These are phyloP conservation scores for Barypeithes pellucidus DNA, from an alignment of 2,888 invertebrate genomes.

Conservation along the genomic window DNA sequence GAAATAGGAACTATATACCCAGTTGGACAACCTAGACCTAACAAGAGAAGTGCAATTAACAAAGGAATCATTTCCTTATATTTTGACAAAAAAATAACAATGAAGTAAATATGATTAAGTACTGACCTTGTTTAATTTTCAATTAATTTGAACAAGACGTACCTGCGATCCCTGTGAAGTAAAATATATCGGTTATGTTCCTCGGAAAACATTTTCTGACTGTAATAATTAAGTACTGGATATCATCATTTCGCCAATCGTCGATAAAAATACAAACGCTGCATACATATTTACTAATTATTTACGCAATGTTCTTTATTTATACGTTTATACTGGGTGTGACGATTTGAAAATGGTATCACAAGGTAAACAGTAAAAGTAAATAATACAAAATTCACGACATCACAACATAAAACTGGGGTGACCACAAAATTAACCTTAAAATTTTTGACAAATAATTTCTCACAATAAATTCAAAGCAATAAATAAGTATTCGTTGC, in stretches of 20 bases:
- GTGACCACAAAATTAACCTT: neutral
- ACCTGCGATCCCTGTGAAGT: conserved; percentile 47
- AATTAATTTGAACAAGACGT: conserved; percentile 19
- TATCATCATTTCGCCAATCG: conserved; percentile 13
- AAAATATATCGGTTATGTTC: conserved; percentile 47
- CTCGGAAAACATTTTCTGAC: conserved; percentile 46
- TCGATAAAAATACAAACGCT: conserved; percentile 11
- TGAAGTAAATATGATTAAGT: neutral
- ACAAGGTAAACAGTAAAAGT: neutral
- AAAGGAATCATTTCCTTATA: too few species aligned
- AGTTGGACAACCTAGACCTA: too few species aligned
- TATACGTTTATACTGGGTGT: conserved; percentile 17
- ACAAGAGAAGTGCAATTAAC: too few species aligned
- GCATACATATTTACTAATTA: conserved; percentile 30
- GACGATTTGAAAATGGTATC: neutral
- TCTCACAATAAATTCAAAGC: too few species aligned
- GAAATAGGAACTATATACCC: too few species aligned
- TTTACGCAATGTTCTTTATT: conserved; percentile 27
- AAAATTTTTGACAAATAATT: neutral
- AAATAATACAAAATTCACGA: neutral
- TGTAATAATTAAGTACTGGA: conserved; percentile 12
- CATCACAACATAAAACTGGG: neutral
- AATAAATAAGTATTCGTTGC: too few species aligned
- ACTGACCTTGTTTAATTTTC: neutral
- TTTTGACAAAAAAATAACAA: neutral